These are phyloP conservation scores for Euura saliciscinereae DNA, from an alignment of 1,140 invertebrate species.

Conservation along the genomic window DNA sequence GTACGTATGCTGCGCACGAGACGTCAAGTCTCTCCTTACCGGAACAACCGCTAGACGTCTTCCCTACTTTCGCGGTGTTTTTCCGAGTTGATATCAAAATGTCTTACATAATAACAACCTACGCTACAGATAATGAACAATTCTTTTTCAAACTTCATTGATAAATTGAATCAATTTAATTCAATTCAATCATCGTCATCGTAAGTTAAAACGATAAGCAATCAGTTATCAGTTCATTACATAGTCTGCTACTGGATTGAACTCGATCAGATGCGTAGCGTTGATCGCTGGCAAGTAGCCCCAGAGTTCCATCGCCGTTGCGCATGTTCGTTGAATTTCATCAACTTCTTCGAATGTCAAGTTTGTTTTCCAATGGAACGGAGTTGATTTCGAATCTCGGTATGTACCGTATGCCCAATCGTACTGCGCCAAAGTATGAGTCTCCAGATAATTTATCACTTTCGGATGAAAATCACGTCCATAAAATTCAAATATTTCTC, in stretches of 20 bases:
- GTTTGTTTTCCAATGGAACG: constrained; percentile 84
- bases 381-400: constrained; percentile 79
- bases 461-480: constrained; percentile 72
- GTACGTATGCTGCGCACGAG: too few relatives aligned
- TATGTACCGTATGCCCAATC: constrained; percentile 86
- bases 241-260: constrained; percentile 62
- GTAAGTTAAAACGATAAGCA: too few relatives aligned
- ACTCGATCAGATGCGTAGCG: constrained; percentile 61
- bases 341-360: constrained; percentile 73
- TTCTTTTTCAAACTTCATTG: too few relatives aligned
- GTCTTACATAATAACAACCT: too few relatives aligned
- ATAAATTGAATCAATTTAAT: too few relatives aligned
- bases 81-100: too few relatives aligned
- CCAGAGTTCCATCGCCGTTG: constrained; percentile 79
- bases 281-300: constrained; percentile 70
- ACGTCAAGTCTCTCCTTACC: too few relatives aligned
- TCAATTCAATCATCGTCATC: too few relatives aligned
- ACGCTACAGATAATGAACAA: too few relatives aligned
- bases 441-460: constrained; percentile 78
- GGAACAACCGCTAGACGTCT: too few relatives aligned
- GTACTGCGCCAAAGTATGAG: constrained; percentile 78
- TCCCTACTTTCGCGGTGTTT: too few relatives aligned
- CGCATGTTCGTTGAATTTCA: constrained; percentile 68
- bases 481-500: constrained; percentile 79
- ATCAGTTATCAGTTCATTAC: constrained; percentile 26